Conservation (phyloP, 1,140 invertebrate species). For the Scylla paramamosain region DNA sequence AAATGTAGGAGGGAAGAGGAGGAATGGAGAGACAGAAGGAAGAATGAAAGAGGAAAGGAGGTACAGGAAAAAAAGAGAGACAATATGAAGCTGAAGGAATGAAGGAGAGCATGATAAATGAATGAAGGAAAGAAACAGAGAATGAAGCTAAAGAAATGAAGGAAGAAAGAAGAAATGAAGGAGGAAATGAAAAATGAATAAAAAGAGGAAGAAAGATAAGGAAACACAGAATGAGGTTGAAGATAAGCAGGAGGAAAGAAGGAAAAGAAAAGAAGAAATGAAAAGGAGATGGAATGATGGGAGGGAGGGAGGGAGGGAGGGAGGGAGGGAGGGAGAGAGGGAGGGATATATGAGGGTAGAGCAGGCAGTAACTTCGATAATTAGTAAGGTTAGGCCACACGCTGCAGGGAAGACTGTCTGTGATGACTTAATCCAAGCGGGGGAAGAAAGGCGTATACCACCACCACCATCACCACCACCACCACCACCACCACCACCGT, state of each 20-base stretch:
- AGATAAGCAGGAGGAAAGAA: background rate
- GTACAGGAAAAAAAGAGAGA: no score
- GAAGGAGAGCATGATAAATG: background rate
- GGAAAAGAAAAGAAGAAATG: background rate
- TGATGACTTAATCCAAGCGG: constrained; percentile 59
- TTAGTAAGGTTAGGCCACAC: constrained; percentile 15
- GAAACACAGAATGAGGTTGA: background rate
- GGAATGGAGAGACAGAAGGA: background rate
- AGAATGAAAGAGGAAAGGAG: background rate
- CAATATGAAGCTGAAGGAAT: background rate
- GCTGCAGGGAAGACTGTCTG: background rate
- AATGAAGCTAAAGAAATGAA: background rate
- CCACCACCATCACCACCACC: background rate
- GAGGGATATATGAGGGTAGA: background rate
- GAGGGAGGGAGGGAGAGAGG: background rate
- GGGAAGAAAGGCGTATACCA: background rate
- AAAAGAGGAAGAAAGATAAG: background rate
- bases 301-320: background rate
- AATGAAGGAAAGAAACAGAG: background rate
- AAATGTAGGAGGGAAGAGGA: background rate
- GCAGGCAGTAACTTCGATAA: constrained; percentile 22
- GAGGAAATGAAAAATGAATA: no score
- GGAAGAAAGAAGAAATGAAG: background rate
- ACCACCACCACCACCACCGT: background rate
- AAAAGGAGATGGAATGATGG: background rate